A percentile compares a stretch with the other conserved stretches of the same genome.
phyloP scores from a whole-genome alignment of 2,888 invertebrate genomes.

The Adineta ricciae region DNA sequence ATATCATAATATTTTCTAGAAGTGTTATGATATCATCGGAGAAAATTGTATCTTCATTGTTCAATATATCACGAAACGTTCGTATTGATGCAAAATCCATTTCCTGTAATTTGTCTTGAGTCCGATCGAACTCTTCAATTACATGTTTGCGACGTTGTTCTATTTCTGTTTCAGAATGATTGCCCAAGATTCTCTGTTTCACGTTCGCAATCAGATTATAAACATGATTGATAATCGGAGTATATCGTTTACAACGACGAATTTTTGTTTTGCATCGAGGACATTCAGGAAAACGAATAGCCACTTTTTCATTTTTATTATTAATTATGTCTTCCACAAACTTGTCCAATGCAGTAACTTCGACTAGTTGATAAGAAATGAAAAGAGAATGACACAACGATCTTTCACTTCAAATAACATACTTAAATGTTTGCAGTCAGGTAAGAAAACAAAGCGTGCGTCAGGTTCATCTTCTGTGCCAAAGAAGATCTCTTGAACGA shows the following conservation, averaged over 20 bases:
- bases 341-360: conserved; percentile 45
- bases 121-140: not conserved
- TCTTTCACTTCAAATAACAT: not conserved
- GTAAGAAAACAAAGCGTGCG: conserved; percentile 46
- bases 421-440: conserved; percentile 38
- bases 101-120: not conserved
- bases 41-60: not conserved
- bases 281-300: conserved; percentile 50
- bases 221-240: conserved; percentile 51
- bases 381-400: not conserved
- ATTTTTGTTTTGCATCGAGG: conserved; percentile 58
- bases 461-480: conserved; percentile 53
- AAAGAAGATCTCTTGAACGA: conserved; percentile 43
- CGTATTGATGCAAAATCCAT: not conserved
- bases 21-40: not conserved
- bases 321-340: conserved; percentile 38
- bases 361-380: conserved; percentile 38
- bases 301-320: conserved; percentile 33
- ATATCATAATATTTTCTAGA: not conserved
- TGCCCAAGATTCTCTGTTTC: not conserved
- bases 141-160: no score
- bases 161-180: no score
- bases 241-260: conserved; percentile 57
- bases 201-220: not conserved
- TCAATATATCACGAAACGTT: not conserved